A percentile compares a stretch with the other conserved stretches of the same genome.
phyloP scores from a whole-genome alignment of 2,113 vertebrate species.

The pig (Sus scrofa) region T2T-Sscrofa CM000814.6:84682001-84682500 shows the following conservation, averaged over 20 bases:
- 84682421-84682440: neutral
- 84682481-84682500: neutral
- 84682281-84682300: neutral
- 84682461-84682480: neutral
- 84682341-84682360: constrained; percentile 29
- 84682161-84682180: too few relatives aligned
- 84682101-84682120: neutral
- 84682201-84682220: too few relatives aligned
- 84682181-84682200: too few relatives aligned
- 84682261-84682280: neutral
- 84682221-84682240: too few relatives aligned
- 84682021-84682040: neutral
- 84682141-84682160: too few relatives aligned
- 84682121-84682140: too few relatives aligned
- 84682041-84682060: neutral
- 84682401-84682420: neutral
- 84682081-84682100: neutral
- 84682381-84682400: neutral
- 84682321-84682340: constrained; percentile 52
- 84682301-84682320: constrained; percentile 31
- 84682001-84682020: neutral
- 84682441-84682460: constrained; percentile 23
- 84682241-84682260: too few relatives aligned
- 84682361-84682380: constrained; percentile 51
- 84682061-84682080: neutral